phyloP scores from a whole-genome alignment of 53 echinoderm and acorn worm genomes.

The Echinarachnius parma region DNA sequence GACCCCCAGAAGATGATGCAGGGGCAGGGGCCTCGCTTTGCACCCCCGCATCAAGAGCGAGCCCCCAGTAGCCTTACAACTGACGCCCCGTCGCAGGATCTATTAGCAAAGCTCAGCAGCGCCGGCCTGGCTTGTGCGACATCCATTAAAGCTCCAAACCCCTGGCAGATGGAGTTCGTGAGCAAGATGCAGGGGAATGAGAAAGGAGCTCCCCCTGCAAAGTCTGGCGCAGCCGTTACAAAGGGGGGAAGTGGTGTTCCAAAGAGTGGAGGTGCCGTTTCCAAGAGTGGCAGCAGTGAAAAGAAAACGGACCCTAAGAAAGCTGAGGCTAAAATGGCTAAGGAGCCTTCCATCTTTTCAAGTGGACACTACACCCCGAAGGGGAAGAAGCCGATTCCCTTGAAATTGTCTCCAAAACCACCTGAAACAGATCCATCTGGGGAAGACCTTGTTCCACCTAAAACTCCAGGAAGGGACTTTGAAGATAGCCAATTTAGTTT shows the following conservation, averaged over 20 bases:
- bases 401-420: slow-evolving; percentile 36
- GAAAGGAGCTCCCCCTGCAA: neutral
- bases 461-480: slow-evolving; percentile 70
- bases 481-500: slow-evolving; percentile 26
- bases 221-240: slow-evolving; percentile 2
- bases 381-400: slow-evolving; percentile 40
- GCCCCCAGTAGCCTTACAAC: neutral
- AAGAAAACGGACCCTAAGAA: slow-evolving; percentile 19
- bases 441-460: slow-evolving; percentile 68
- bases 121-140: slow-evolving; percentile 41
- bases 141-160: slow-evolving; percentile 15
- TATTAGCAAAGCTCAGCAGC: slow-evolving; percentile 29
- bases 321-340: neutral
- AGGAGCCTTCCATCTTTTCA: slow-evolving; percentile 39
- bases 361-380: slow-evolving; percentile 47
- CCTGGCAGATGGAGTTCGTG: slow-evolving; percentile 43
- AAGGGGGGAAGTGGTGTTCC: slow-evolving; percentile 25
- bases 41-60: slow-evolving; percentile 32
- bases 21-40: neutral
- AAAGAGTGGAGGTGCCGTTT: slow-evolving; percentile 2
- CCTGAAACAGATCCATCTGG: slow-evolving; percentile 16
- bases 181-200: slow-evolving; percentile 9
- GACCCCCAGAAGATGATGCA: neutral
- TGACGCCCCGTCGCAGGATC: neutral
- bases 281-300: slow-evolving; percentile 30